phyloP scores from a whole-genome alignment of 2,888 invertebrate species.

The Glaucopsyche alexis region DNA sequence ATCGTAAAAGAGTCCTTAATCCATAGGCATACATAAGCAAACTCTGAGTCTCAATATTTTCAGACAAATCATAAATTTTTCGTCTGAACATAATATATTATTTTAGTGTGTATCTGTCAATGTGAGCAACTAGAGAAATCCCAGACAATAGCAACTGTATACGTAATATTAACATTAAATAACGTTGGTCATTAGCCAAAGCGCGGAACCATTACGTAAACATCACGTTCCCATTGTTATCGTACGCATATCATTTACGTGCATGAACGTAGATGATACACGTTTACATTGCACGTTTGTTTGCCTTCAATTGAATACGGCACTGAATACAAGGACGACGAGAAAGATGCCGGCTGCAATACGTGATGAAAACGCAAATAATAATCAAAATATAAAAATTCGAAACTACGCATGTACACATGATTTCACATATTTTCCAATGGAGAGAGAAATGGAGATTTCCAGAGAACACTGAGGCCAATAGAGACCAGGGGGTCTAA shows the following conservation, averaged over 20 bases:
- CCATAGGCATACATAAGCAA: neutral
- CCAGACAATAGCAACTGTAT: slow-evolving; percentile 2
- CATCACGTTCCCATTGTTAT: slow-evolving; percentile 20
- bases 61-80: neutral
- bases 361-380: neutral
- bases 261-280: slow-evolving; percentile 5
- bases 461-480: neutral
- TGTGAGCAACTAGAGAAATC: slow-evolving; percentile 10
- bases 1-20: too few species aligned
- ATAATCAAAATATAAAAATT: neutral
- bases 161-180: slow-evolving; percentile 16
- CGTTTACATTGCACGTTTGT: slow-evolving; percentile 5
- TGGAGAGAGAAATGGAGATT: too few species aligned
- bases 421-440: too few species aligned
- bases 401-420: neutral
- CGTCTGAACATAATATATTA: neutral
- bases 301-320: slow-evolving; percentile 1
- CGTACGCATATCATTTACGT: slow-evolving; percentile 25
- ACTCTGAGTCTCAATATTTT: neutral
- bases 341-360: neutral
- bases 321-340: neutral
- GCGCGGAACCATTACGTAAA: slow-evolving; percentile 9
- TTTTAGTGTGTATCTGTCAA: neutral
- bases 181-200: slow-evolving; percentile 18
- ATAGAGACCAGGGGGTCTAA: too few species aligned